Conservation (phyloP, 2,888 invertebrate species). For the Pristionchus fissidentatus region DNA sequence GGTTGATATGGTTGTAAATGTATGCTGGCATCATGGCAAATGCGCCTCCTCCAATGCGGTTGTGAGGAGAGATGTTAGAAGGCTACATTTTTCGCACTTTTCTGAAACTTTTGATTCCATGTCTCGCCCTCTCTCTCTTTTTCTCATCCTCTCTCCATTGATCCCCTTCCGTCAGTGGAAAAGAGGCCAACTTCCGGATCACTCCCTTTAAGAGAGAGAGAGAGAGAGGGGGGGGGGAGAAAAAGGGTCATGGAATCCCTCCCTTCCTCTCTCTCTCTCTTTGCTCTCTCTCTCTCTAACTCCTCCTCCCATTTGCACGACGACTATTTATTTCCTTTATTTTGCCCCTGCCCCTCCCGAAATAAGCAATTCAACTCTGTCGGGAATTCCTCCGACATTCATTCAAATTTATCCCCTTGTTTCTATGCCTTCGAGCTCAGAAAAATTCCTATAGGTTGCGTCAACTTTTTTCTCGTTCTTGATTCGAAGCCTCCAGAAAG, state of each 20-base stretch:
- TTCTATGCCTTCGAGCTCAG: neutral
- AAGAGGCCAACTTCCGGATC: slow-evolving; percentile 37
- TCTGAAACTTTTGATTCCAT: too few relatives aligned
- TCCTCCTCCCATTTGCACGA: neutral
- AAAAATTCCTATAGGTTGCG: too few relatives aligned
- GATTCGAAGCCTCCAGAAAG: too few relatives aligned
- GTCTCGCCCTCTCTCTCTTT: neutral
- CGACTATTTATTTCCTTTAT: slow-evolving; percentile 37
- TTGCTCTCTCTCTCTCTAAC: slow-evolving; percentile 6
- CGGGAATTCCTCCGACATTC: neutral
- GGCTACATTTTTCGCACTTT: too few relatives aligned
- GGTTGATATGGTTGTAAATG: too few relatives aligned
- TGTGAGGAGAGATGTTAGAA: too few relatives aligned
- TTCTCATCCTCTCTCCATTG: neutral
- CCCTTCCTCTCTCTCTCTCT: slow-evolving; percentile 4
- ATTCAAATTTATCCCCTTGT: neutral
- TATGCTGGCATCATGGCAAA: too few relatives aligned
- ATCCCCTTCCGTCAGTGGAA: slow-evolving; percentile 9
- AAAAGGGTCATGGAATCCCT: neutral
- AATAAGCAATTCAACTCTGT: slow-evolving; percentile 35
- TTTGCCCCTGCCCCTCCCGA: slow-evolving; percentile 27
- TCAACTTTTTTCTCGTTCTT: too few relatives aligned
- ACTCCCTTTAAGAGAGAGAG: neutral
- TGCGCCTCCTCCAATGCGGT: too few relatives aligned
- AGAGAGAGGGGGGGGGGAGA: neutral